These are phyloP conservation scores for Aldrovandia affinis DNA, from an alignment of 2,797 vertebrate genomes.

Conservation along the genomic window DNA sequence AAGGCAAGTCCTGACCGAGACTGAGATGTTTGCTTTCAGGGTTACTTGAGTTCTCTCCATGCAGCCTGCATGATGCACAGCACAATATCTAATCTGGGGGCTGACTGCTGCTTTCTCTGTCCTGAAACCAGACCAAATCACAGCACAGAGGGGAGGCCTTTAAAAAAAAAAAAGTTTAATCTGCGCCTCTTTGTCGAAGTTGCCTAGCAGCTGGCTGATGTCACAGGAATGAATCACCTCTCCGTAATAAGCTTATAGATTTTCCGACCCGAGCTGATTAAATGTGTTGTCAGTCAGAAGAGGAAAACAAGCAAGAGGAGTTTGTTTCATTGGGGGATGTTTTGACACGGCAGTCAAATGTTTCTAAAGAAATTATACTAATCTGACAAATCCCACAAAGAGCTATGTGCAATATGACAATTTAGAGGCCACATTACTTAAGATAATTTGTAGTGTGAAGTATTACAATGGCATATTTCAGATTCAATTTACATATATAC, in stretches of 20 bases:
- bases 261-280: slow-evolving; percentile 29
- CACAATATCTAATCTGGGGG: background rate
- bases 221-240: slow-evolving; percentile 38
- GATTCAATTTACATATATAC: slow-evolving; percentile 11
- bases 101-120: background rate
- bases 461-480: background rate
- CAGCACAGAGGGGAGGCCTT: background rate
- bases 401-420: background rate
- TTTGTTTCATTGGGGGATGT: slow-evolving; percentile 18
- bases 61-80: background rate
- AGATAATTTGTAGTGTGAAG: slow-evolving; percentile 3
- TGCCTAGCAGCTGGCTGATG: slow-evolving; percentile 46
- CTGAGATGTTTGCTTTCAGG: background rate
- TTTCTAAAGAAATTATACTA: background rate
- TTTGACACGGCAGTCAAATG: slow-evolving; percentile 25
- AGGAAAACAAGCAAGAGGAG: background rate
- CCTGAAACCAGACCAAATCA: background rate
- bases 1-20: slow-evolving; percentile 19
- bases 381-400: slow-evolving; percentile 1
- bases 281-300: slow-evolving; percentile 24
- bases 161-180: slow-evolving; percentile 45
- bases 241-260: slow-evolving; percentile 31
- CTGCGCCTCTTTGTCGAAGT: slow-evolving; percentile 43
- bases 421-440: slow-evolving; percentile 14
- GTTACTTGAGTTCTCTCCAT: background rate